Evolutionary conservation across 2,797 vertebrate species (phyloP).

Genomic region (Pangasius krempfi): DNA sequence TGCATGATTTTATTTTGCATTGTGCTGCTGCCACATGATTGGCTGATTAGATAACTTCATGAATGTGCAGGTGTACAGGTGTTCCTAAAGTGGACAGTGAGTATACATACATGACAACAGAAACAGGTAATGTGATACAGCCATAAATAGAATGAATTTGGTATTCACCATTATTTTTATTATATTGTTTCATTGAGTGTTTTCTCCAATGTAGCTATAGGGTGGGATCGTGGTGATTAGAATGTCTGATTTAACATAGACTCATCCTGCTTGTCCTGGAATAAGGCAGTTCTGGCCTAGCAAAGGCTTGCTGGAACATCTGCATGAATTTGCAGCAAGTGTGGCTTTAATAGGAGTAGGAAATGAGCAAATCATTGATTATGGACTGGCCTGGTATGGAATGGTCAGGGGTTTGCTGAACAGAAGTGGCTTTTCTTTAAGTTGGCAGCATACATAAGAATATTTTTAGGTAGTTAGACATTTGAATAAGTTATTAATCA

Average conservation of each 20-base stretch:
- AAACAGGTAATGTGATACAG: neutral
- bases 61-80: too few relatives aligned
- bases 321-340: neutral
- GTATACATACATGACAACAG: neutral
- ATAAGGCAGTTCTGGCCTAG: neutral
- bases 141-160: neutral
- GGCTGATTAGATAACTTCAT: too few relatives aligned
- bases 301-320: neutral
- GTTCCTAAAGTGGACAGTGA: neutral
- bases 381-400: neutral
- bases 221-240: neutral
- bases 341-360: neutral
- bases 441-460: neutral
- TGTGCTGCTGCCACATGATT: too few relatives aligned
- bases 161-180: neutral
- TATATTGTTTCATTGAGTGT: neutral
- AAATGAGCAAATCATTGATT: neutral
- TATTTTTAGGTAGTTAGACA: neutral
- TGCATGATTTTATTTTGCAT: too few relatives aligned
- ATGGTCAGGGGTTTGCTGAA: neutral
- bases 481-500: neutral
- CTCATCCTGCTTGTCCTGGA: constrained; percentile 12
- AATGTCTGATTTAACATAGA: constrained; percentile 19
- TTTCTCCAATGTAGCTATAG: neutral
- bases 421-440: neutral